phyloP scores from a whole-genome alignment of 1,140 invertebrate genomes.

The Schlechtendalia chinensis region DNA sequence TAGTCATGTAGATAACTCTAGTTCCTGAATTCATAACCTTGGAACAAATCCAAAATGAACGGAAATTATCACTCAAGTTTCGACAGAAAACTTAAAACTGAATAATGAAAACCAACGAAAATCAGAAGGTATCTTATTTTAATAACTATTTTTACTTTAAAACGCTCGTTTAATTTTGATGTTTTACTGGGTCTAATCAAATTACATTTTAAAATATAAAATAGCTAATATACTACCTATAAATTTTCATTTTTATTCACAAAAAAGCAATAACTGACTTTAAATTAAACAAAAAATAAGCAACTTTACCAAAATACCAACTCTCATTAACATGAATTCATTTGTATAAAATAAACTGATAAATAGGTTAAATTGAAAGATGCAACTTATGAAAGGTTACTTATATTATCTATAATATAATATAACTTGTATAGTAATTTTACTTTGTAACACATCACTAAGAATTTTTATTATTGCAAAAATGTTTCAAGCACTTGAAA shows the following conservation, averaged over 20 bases:
- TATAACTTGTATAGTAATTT: not conserved
- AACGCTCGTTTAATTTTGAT: not conserved
- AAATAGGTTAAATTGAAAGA: not conserved
- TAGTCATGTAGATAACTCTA: slow-evolving; percentile 8
- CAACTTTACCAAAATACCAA: not conserved
- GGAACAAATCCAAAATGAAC: slow-evolving; percentile 32
- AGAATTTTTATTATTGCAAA: not conserved
- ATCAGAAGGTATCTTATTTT: not conserved
- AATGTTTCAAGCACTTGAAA: not conserved
- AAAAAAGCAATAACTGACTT: not conserved
- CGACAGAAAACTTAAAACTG: slow-evolving; percentile 4
- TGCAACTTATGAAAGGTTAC: slow-evolving; percentile 2
- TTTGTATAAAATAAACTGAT: slow-evolving; percentile 9
- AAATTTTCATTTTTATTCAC: not conserved
- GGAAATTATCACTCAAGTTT: slow-evolving; percentile 37
- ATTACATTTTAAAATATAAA: not conserved
- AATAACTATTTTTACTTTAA: not conserved
- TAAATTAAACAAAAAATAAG: not conserved
- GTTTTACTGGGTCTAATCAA: not conserved
- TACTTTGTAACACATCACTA: not conserved
- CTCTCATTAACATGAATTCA: not conserved
- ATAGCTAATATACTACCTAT: not conserved
- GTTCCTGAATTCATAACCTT: slow-evolving; percentile 11
- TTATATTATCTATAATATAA: not conserved
- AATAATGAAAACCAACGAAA: not conserved